phyloP scores from a whole-genome alignment of 2,797 vertebrate species.

The Falco biarmicus region DNA sequence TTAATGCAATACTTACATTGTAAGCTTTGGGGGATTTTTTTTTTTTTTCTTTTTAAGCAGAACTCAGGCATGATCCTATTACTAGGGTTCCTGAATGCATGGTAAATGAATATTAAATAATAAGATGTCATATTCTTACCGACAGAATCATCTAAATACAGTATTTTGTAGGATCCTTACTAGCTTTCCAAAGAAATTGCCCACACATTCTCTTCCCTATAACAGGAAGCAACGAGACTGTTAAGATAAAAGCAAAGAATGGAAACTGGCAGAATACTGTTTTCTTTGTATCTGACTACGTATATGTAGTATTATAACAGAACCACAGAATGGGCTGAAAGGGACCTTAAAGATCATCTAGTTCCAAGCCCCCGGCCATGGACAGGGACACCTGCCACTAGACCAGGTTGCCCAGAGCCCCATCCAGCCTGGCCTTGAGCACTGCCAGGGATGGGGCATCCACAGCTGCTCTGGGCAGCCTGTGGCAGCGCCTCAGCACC shows the following conservation, averaged over 20 bases:
- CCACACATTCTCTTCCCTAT: neutral
- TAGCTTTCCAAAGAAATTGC: neutral
- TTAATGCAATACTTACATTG: neutral
- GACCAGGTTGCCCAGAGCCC: no score
- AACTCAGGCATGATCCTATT: neutral
- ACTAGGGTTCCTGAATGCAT: neutral
- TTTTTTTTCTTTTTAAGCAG: neutral
- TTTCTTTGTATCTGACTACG: neutral
- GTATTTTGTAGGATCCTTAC: neutral
- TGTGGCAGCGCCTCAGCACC: no score
- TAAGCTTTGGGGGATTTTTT: neutral
- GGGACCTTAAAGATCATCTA: no score
- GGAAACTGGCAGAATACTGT: neutral
- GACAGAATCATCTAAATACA: neutral
- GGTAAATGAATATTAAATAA: neutral
- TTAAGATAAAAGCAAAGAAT: neutral
- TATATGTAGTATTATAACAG: neutral
- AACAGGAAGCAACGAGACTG: neutral
- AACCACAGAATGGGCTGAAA: no score
- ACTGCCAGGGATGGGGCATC: no score
- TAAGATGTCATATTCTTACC: neutral
- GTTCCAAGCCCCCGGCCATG: no score
- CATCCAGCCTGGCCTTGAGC: no score
- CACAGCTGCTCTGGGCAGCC: no score
- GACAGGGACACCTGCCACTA: no score